Evolutionary conservation across 2,113 vertebrate species (phyloP).

Genomic region (Eolophus roseicapilla): DNA sequence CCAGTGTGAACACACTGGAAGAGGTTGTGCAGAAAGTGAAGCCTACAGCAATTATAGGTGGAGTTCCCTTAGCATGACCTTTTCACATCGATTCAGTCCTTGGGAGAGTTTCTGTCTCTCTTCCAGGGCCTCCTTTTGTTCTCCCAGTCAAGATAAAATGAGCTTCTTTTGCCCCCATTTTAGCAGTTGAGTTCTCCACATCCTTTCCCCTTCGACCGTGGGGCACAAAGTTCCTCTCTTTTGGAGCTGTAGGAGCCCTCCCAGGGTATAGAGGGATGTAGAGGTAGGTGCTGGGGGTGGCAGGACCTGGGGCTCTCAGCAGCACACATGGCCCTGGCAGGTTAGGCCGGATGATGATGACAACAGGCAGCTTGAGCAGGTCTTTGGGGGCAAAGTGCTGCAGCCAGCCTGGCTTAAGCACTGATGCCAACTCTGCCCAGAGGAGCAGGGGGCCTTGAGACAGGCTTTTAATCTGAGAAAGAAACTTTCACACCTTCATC

Average conservation of each 20-base stretch:
- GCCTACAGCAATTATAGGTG: slow-evolving; percentile 93
- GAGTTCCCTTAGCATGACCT: neutral
- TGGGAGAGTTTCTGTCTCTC: neutral
- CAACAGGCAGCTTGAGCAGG: neutral
- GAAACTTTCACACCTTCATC: neutral
- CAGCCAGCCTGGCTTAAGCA: neutral
- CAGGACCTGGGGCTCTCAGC: neutral
- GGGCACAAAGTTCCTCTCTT: neutral
- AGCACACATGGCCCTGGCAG: neutral
- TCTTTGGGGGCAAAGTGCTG: neutral
- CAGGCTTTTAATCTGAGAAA: neutral
- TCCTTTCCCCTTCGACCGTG: accelerated
- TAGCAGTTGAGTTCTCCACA: neutral
- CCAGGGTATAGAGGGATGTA: neutral
- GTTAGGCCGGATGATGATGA: neutral
- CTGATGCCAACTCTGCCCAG: neutral
- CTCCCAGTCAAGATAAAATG: neutral
- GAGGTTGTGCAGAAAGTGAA: slow-evolving; percentile 91
- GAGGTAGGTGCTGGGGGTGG: neutral
- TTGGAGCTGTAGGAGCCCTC: neutral
- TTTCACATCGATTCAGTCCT: neutral
- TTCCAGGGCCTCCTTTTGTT: neutral
- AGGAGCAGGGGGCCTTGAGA: neutral
- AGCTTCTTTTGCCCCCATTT: neutral
- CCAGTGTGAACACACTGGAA: slow-evolving; percentile 84